Conservation (phyloP, 2,797 vertebrate species). For the Gallinago stenura region DNA sequence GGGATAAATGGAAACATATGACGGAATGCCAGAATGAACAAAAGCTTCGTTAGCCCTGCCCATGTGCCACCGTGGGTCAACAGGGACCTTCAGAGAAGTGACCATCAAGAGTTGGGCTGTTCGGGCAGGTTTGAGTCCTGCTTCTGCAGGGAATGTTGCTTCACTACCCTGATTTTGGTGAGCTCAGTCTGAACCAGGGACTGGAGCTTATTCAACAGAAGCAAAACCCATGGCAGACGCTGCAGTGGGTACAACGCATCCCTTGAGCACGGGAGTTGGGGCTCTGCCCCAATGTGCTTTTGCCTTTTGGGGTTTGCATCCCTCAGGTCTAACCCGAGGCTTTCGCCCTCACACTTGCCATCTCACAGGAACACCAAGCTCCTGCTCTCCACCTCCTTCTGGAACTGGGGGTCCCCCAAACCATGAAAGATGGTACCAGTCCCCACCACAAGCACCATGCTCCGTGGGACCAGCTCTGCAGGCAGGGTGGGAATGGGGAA, state of each 20-base stretch:
- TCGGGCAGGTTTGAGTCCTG: neutral
- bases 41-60: neutral
- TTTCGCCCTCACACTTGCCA: accelerated
- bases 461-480: neutral
- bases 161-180: neutral
- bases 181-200: neutral
- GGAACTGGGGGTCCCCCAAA: neutral
- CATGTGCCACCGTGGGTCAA: accelerated
- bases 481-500: neutral
- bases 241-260: accelerated
- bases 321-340: neutral
- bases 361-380: neutral
- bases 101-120: neutral
- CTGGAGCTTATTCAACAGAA: neutral
- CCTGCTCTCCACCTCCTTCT: neutral
- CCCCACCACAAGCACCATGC: neutral
- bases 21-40: accelerated
- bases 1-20: neutral
- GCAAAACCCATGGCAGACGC: accelerated
- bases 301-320: neutral
- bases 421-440: accelerated
- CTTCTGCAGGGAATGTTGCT: neutral
- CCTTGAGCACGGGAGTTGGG: accelerated
- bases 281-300: neutral
- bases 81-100: neutral